A percentile compares a stretch with the other conserved stretches of the same genome.
phyloP scores from a whole-genome alignment of 2,888 invertebrate species.

The Terebella lapidaria region DNA sequence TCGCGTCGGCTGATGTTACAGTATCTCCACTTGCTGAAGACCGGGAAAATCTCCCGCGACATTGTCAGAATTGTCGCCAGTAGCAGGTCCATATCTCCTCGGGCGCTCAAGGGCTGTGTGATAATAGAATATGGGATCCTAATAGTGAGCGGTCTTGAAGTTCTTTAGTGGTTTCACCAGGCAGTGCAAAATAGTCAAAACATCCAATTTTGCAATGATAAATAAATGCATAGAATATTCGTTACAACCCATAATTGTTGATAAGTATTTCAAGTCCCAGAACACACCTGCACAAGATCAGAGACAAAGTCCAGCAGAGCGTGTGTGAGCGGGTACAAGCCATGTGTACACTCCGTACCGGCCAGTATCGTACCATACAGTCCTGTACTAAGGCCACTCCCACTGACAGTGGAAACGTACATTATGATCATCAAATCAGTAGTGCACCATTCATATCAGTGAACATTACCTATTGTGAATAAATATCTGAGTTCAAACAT shows the following conservation, averaged over 20 bases:
- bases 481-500: too few species aligned
- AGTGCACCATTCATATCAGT: too few species aligned
- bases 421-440: background rate
- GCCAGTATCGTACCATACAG: conserved; percentile 42
- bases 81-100: conserved; percentile 30
- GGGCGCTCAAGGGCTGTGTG: conserved; percentile 32
- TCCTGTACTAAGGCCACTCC: conserved; percentile 43
- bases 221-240: too few species aligned
- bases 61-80: conserved; percentile 44
- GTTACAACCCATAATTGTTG: too few species aligned
- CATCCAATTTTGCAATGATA: too few species aligned
- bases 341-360: conserved; percentile 41
- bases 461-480: too few species aligned
- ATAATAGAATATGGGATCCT: too few species aligned
- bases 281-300: background rate
- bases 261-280: too few species aligned
- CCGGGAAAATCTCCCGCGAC: conserved; percentile 51
- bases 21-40: conserved; percentile 52
- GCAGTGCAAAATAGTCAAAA: too few species aligned
- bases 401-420: conserved; percentile 36
- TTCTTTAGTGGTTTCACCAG: too few species aligned
- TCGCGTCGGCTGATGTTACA: conserved; percentile 36
- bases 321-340: conserved; percentile 40
- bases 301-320: conserved; percentile 35
- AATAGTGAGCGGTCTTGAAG: too few species aligned